These are phyloP conservation scores for Athene cunicularia DNA, from an alignment of 2,113 vertebrate species.

Conservation along the genomic window DNA sequence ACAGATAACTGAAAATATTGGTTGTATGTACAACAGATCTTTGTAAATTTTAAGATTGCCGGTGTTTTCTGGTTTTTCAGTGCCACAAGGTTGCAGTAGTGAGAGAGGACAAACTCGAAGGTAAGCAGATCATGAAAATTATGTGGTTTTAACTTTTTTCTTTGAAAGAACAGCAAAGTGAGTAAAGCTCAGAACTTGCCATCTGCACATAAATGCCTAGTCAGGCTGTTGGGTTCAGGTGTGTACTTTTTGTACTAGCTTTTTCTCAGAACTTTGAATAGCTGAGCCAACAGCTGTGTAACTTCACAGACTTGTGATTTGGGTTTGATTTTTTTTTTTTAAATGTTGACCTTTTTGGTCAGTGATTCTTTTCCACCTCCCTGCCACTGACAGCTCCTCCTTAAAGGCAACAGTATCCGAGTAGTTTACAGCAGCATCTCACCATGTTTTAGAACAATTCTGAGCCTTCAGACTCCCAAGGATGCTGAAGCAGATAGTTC, in stretches of 20 bases:
- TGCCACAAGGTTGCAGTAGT: conserved; percentile 95
- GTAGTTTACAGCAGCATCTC: neutral
- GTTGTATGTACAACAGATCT: neutral
- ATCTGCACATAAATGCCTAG: neutral
- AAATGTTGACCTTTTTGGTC: neutral
- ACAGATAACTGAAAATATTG: neutral
- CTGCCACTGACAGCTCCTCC: neutral
- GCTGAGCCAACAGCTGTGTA: conserved; percentile 3
- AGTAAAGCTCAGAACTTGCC: conserved; percentile 12
- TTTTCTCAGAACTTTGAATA: conserved; percentile 39
- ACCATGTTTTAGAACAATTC: neutral
- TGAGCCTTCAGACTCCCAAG: neutral
- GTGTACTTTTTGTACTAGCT: conserved; percentile 40
- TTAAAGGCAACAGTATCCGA: neutral
- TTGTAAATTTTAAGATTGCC: neutral
- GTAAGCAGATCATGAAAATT: conserved; percentile 59
- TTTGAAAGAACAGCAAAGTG: conserved; percentile 9
- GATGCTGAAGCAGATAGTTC: neutral
- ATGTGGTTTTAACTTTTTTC: neutral
- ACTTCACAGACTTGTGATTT: neutral
- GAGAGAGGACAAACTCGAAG: conserved; percentile 92
- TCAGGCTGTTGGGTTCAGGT: neutral
- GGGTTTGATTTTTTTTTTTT: neutral
- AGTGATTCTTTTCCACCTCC: neutral
- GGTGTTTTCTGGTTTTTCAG: conserved; percentile 70